These are phyloP conservation scores for Agrilus biguttatus DNA, from an alignment of 2,888 invertebrate genomes.

Conservation along the genomic window DNA sequence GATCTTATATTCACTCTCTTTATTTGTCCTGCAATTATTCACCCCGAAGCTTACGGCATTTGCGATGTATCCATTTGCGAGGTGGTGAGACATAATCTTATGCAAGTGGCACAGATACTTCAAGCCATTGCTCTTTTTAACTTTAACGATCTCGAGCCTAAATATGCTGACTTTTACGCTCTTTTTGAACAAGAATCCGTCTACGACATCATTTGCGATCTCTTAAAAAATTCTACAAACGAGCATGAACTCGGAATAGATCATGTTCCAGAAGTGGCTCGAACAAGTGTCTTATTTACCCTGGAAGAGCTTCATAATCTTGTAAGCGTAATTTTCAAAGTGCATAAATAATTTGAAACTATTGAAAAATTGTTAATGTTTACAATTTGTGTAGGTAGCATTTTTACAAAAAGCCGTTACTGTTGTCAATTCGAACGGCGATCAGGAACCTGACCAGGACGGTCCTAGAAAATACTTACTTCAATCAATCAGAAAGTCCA, in stretches of 20 bases:
- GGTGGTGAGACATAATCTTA: conserved; percentile 77
- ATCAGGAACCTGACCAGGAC: too few relatives aligned
- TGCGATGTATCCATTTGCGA: conserved; percentile 85
- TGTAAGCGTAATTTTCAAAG: conserved; percentile 24
- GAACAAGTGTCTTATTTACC: conserved; percentile 53
- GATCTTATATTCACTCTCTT: conserved; percentile 88
- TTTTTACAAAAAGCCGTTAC: conserved; percentile 35
- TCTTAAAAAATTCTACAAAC: conserved; percentile 35
- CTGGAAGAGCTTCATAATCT: conserved; percentile 49
- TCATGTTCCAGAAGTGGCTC: conserved; percentile 39
- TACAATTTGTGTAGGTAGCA: conserved; percentile 20
- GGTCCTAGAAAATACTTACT: too few relatives aligned
- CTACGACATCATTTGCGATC: conserved; percentile 60
- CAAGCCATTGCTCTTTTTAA: conserved; percentile 80
- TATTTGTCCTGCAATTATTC: conserved; percentile 91
- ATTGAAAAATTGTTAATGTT: background rate
- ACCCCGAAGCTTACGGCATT: conserved; percentile 90
- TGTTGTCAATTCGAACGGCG: too few relatives aligned
- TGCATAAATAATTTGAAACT: background rate
- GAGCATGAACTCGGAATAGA: conserved; percentile 33
- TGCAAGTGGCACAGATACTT: conserved; percentile 83
- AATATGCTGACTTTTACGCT: conserved; percentile 60
- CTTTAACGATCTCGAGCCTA: conserved; percentile 64
- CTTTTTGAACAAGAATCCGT: conserved; percentile 70
- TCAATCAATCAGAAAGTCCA: too few relatives aligned